Evolutionary conservation across 2,113 vertebrate genomes (phyloP).

Genomic region (Perca schrenkii): DNA sequence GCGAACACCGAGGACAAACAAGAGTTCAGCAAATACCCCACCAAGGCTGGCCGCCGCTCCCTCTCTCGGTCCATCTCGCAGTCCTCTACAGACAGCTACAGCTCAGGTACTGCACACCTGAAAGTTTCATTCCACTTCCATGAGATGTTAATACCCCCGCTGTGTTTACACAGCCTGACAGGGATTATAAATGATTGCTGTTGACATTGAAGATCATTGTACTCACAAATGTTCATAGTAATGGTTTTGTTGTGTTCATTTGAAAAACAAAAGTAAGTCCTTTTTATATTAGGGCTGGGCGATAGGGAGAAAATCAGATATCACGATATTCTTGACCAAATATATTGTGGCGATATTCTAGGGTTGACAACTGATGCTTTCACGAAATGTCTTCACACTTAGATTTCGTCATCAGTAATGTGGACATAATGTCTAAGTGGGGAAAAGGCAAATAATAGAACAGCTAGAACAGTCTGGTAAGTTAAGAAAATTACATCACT

Average conservation of each 20-base stretch:
- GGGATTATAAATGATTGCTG: neutral
- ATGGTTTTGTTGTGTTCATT: neutral
- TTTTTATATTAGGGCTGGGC: neutral
- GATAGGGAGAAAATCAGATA: no score
- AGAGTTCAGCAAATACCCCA: slow-evolving; percentile 97
- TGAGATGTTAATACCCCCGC: neutral
- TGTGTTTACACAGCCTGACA: no score
- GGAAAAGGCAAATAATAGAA: no score
- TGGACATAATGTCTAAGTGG: no score
- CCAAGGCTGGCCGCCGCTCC: slow-evolving; percentile 95
- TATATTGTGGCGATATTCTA: no score
- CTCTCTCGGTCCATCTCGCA: slow-evolving; percentile 97
- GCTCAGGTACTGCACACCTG: slow-evolving; percentile 87
- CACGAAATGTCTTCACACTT: no score
- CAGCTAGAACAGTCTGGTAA: no score
- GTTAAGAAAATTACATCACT: no score
- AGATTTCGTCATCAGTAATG: no score
- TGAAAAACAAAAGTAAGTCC: neutral
- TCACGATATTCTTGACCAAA: no score
- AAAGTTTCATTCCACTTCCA: neutral
- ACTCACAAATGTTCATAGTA: neutral
- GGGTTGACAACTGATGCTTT: no score
- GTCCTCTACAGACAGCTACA: slow-evolving; percentile 99
- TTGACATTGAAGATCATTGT: neutral
- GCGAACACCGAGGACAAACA: slow-evolving; percentile 95